Conservation (phyloP, 2,113 vertebrate genomes). For the Macroglossus sobrinus region DNA sequence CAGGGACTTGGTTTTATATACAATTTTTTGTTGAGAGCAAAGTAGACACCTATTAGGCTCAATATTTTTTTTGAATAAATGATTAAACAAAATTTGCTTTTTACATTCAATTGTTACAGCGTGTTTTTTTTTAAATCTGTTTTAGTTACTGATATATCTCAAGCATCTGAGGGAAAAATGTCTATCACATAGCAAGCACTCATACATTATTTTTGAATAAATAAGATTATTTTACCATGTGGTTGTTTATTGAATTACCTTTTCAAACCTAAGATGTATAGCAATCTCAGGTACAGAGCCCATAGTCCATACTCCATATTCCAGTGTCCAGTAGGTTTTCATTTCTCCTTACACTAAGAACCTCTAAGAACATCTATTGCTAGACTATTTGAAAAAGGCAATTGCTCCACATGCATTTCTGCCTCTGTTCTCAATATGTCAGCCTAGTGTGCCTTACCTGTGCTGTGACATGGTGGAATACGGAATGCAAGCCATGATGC, state of each 20-base stretch:
- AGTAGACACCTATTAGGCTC: neutral
- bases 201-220: neutral
- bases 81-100: neutral
- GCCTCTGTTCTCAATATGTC: neutral
- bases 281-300: neutral
- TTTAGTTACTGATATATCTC: neutral
- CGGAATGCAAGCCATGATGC: neutral
- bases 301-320: neutral
- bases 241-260: neutral
- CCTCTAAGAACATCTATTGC: neutral
- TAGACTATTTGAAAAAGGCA: neutral
- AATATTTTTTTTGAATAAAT: neutral
- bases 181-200: neutral
- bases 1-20: neutral
- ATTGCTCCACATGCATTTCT: rapidly evolving
- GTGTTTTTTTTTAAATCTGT: neutral
- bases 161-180: neutral
- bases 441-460: neutral
- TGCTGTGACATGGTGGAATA: neutral
- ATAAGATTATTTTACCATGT: neutral
- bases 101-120: neutral
- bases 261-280: neutral
- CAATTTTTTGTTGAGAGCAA: neutral
- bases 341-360: neutral
- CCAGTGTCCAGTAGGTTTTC: neutral